Base-by-base conservation (phyloP, 53 echinoderm and acorn worm genomes). In the Paracentrotus lividus region DNA sequence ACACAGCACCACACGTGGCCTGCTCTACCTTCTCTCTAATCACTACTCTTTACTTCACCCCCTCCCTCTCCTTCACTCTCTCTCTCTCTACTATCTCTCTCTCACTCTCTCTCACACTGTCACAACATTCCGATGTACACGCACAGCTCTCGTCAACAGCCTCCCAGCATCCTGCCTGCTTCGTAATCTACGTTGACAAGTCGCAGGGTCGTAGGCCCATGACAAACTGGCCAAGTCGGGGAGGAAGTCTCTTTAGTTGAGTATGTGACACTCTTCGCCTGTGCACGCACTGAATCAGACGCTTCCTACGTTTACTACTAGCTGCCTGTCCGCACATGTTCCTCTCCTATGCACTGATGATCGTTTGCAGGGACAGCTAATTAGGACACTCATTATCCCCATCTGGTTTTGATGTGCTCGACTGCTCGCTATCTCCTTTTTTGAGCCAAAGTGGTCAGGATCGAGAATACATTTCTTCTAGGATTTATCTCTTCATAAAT, bases 111-210 rank as follows among this genome's bases (percentile, higher is more conserved):
- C 91, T 76, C 91, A 75, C 90, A 72, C 91, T 91, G 31, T 49
- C 91, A 90, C 49, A 76, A 76, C 91, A 91, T 75, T 91, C 91
- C 76, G 53, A 91, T 75, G 76, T 75, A 91, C 76, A 75, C 76
- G 54, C 91, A 91, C 75, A 51, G 54, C 54, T 42, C 72, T 52
- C 72, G 91, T 75, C 91, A 75, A 69, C 91, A 69, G 76, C 76
- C 76, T 76, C 54, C 8, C 75, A 23, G 76, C 75, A 90, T 49
- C 75, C 91, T 91, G 91, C 72, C 76, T 75, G 91, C 91, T 69
- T 53, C 31, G 91, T 91, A 91, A 91, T 91, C 91, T 91, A 75
- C 76, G 76, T 75, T 91, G 91, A 91, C 91, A 91, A 91, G 91
- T 91, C 91, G 54, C 91, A 91, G 76, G 75, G 91, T 76, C 55